These are phyloP conservation scores for Euspilapteryx auroguttella DNA, from an alignment of 2,888 invertebrate genomes.

Conservation along the genomic window DNA sequence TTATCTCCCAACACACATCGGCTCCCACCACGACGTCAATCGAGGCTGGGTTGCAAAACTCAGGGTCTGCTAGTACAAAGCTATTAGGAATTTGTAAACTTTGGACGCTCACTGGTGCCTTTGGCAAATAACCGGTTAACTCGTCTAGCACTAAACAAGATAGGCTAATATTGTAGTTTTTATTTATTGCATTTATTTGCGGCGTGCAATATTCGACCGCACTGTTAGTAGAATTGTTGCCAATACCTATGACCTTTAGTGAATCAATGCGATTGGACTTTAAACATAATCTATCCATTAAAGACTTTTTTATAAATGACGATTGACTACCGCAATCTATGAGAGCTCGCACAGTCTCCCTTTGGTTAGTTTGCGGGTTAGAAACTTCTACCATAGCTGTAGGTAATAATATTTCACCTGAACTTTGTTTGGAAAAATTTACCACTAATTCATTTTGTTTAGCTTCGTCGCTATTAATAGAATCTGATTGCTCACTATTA, in stretches of 20 bases:
- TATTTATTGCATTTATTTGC: constrained; percentile 1
- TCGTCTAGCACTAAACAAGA: constrained; percentile 3
- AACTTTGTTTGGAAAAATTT: too few species aligned
- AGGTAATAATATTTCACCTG: too few species aligned
- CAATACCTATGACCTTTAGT: constrained; percentile 8
- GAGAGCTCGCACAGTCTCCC: too few species aligned
- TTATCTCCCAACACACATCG: constrained; percentile 8
- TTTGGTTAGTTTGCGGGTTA: too few species aligned
- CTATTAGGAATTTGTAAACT: constrained; percentile 4
- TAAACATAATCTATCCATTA: constrained; percentile 7
- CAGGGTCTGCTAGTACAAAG: constrained; percentile 8
- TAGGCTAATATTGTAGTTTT: not conserved
- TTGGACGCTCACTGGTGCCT: constrained; percentile 3
- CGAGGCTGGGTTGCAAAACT: constrained; percentile 6
- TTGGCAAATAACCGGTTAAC: constrained; percentile 6
- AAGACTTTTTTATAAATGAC: constrained; percentile 8
- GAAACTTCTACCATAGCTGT: too few species aligned
- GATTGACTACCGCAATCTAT: constrained; percentile 11
- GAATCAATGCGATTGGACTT: constrained; percentile 5
- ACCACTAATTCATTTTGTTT: too few species aligned
- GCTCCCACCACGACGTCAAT: constrained; percentile 8
- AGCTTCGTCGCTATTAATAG: too few species aligned
- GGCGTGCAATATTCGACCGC: constrained; percentile 3
- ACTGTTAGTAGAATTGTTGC: constrained; percentile 3
- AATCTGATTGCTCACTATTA: too few species aligned